Conservation (phyloP, 1,140 invertebrate genomes). For the Drosophila ambigua region DNA sequence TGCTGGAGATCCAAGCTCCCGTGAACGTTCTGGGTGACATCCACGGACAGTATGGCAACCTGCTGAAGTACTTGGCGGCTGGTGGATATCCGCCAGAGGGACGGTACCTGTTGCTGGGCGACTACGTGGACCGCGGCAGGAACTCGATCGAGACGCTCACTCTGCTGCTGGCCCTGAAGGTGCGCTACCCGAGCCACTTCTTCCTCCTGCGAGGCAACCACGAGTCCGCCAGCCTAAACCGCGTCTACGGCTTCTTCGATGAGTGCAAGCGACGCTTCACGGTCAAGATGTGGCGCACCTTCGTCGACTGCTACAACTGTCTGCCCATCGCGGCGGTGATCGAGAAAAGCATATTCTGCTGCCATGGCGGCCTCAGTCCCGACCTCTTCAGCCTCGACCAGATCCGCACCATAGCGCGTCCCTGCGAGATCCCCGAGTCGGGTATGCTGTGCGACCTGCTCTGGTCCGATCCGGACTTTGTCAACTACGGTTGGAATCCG, state of each 20-base stretch:
- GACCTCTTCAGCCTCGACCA: conserved; percentile 95
- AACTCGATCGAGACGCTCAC: conserved; percentile 95
- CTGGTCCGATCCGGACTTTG: conserved; percentile 98
- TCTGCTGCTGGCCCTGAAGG: conserved; percentile 97
- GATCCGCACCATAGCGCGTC: conserved; percentile 93
- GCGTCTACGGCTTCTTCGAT: conserved; percentile 97
- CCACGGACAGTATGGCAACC: conserved; percentile 98
- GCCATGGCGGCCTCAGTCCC: conserved; percentile 95
- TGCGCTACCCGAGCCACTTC: conserved; percentile 94
- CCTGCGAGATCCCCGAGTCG: conserved; percentile 95
- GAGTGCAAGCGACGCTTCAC: conserved; percentile 98
- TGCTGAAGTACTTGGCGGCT: conserved; percentile 98
- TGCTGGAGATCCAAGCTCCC: conserved; percentile 97
- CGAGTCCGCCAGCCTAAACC: conserved; percentile 93
- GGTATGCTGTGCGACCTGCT: conserved; percentile 97
- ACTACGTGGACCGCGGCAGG: conserved; percentile 93
- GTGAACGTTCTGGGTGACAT: conserved; percentile 99
- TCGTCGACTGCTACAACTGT: conserved; percentile 96
- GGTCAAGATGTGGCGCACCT: conserved; percentile 98
- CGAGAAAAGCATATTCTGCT: conserved; percentile 98
- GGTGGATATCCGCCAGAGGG: conserved; percentile 99
- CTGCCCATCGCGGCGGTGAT: conserved; percentile 97
- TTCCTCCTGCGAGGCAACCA: conserved; percentile 92
- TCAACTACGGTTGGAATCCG: conserved; percentile 93
- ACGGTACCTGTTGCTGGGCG: conserved; percentile 98